These are phyloP conservation scores for Ericerus pela DNA, from an alignment of 1,140 invertebrate genomes.

Conservation along the genomic window DNA sequence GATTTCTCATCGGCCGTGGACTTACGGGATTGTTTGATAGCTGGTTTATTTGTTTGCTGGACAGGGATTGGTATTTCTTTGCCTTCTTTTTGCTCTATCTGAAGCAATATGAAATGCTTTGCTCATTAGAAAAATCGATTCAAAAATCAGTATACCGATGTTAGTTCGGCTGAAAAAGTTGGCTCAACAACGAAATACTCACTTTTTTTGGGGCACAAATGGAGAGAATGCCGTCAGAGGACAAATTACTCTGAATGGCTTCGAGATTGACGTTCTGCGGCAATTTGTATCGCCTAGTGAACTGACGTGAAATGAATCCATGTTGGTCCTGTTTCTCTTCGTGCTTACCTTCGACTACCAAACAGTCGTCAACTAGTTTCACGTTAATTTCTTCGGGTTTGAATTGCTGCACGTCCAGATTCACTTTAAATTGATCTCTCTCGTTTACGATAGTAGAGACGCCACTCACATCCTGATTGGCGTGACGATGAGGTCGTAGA, in stretches of 20 bases:
- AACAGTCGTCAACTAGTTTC: constrained; percentile 49
- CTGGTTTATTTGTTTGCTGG: constrained; percentile 15
- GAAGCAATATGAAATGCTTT: not conserved
- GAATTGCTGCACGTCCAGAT: constrained; percentile 60
- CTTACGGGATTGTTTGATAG: constrained; percentile 2
- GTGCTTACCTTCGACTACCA: constrained; percentile 52
- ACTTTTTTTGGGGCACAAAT: constrained; percentile 39
- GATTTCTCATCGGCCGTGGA: not conserved
- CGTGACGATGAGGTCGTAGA: constrained; percentile 36
- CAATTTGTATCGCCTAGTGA: constrained; percentile 44
- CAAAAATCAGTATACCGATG: not conserved
- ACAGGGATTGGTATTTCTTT: constrained; percentile 13
- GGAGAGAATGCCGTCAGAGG: constrained; percentile 44
- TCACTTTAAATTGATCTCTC: constrained; percentile 19
- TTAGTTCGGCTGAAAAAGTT: too few species aligned
- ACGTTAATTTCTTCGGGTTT: constrained; percentile 63
- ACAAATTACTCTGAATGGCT: constrained; percentile 40
- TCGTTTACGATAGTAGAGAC: constrained; percentile 51
- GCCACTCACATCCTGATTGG: constrained; percentile 50
- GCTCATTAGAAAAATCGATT: not conserved
- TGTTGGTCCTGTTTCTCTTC: constrained; percentile 48
- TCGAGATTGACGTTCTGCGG: constrained; percentile 44
- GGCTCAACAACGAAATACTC: not conserved
- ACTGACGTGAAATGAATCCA: constrained; percentile 44
- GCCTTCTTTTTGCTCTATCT: not conserved